Evolutionary conservation across 2,888 invertebrate genomes (phyloP).

Genomic region (Synanthedon vespiformis): DNA sequence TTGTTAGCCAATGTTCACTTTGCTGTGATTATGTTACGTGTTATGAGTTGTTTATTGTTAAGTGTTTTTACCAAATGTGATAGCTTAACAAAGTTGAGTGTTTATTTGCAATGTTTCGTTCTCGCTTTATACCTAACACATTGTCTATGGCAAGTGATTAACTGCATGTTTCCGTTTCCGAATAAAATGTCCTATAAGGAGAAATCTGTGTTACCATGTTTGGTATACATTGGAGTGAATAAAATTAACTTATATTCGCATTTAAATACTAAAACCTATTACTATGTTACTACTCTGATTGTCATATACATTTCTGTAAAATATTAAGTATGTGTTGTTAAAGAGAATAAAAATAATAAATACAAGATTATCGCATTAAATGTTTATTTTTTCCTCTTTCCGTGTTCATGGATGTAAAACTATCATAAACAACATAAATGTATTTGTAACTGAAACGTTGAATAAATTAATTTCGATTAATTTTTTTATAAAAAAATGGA

Average conservation of each 20-base stretch:
- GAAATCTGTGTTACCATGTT: constrained; percentile 1
- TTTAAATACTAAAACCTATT: constrained; percentile 59
- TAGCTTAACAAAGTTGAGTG: constrained; percentile 50
- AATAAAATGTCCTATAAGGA: too few species aligned
- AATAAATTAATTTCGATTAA: too few species aligned
- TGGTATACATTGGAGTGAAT: constrained; percentile 32
- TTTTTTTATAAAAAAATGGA: too few species aligned
- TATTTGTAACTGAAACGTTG: too few species aligned
- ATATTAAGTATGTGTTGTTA: constrained; percentile 73
- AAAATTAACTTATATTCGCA: constrained; percentile 46
- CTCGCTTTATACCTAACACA: too few species aligned
- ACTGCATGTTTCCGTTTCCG: too few species aligned
- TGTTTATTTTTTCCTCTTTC: neutral
- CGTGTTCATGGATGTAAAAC: too few species aligned
- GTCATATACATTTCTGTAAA: constrained; percentile 72
- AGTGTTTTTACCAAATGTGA: constrained; percentile 49
- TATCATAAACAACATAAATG: too few species aligned
- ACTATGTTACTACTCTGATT: constrained; percentile 67
- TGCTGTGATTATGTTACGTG: constrained; percentile 68
- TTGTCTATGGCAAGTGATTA: too few species aligned
- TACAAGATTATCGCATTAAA: constrained; percentile 30
- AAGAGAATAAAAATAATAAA: constrained; percentile 71
- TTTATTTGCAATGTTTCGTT: constrained; percentile 47
- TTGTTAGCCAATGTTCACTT: constrained; percentile 69
- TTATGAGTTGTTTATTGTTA: constrained; percentile 64